Evolutionary conservation across 2,888 invertebrate genomes (phyloP).

Genomic region (Rhingia campestris): DNA sequence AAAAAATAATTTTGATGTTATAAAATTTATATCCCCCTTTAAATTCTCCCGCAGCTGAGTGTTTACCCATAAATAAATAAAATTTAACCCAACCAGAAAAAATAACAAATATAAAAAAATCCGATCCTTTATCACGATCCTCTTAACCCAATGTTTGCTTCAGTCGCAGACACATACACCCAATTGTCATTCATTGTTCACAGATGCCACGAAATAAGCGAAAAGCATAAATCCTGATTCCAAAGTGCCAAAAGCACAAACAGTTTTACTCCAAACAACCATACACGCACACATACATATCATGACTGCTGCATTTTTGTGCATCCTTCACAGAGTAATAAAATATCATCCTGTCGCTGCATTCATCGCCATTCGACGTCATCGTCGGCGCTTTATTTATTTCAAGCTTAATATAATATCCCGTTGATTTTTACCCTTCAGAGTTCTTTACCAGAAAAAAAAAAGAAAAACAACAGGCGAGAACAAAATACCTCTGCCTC

Average conservation of each 20-base stretch:
- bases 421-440: conserved; percentile 62
- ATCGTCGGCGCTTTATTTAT: conserved; percentile 67
- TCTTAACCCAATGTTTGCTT: conserved; percentile 61
- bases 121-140: conserved; percentile 56
- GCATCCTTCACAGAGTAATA: conserved; percentile 66
- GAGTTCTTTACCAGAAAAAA: conserved; percentile 34
- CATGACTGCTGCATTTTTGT: conserved; percentile 19
- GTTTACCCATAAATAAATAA: conserved; percentile 25
- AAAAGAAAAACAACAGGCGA: neutral
- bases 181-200: conserved; percentile 68
- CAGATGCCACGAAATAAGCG: conserved; percentile 58
- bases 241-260: conserved; percentile 72
- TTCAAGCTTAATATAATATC: conserved; percentile 68
- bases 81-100: conserved; percentile 2
- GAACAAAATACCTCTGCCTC: conserved; percentile 17
- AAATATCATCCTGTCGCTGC: conserved; percentile 66
- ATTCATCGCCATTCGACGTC: conserved; percentile 69
- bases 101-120: conserved; percentile 24
- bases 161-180: conserved; percentile 37
- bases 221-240: conserved; percentile 72
- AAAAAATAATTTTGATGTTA: neutral
- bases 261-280: conserved; percentile 42
- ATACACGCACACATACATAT: conserved; percentile 5
- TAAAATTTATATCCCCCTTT: conserved; percentile 9
- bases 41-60: conserved; percentile 7